phyloP scores from a whole-genome alignment of 2,113 vertebrate species.

The Cheirogaleus medius region DNA sequence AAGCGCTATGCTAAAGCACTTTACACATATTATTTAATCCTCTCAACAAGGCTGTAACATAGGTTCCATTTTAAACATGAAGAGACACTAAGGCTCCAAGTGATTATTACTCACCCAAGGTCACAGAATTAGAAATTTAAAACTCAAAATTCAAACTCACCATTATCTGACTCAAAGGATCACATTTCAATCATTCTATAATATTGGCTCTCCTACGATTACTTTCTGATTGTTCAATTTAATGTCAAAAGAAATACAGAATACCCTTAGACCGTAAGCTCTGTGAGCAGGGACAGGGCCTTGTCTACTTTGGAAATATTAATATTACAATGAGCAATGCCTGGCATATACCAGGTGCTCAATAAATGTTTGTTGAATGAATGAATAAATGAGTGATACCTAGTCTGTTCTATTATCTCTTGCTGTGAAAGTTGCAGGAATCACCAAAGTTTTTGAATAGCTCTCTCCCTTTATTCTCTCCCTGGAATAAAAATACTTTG shows the following conservation, averaged over 20 bases:
- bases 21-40: background rate
- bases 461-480: background rate
- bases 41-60: background rate
- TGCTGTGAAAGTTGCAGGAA: background rate
- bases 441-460: background rate
- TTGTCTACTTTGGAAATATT: background rate
- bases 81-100: background rate
- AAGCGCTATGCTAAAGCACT: background rate
- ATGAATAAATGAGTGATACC: background rate
- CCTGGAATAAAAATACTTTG: background rate
- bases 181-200: background rate
- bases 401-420: background rate
- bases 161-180: background rate
- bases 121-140: background rate
- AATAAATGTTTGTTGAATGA: background rate
- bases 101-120: background rate
- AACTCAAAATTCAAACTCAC: background rate
- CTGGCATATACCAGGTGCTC: background rate
- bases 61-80: background rate
- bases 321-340: no score
- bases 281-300: background rate
- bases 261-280: background rate
- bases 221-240: slow-evolving; percentile 1
- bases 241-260: slow-evolving; percentile 10
- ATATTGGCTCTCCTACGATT: background rate